These are phyloP conservation scores for Leucoraja ocellata DNA, from an alignment of 2,797 vertebrate species.

Conservation along the genomic window DNA sequence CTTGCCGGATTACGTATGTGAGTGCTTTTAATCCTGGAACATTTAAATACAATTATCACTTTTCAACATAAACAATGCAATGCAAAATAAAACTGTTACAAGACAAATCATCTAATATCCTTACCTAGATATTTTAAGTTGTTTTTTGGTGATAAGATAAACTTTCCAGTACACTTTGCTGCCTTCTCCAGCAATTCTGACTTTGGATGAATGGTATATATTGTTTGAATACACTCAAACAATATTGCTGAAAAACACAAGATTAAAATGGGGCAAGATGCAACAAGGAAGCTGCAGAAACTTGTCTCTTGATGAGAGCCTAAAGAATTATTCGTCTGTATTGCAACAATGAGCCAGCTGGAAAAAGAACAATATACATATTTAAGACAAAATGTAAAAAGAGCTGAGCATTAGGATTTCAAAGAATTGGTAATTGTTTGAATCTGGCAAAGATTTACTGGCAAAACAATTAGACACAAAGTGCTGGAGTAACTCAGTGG, in stretches of 20 bases:
- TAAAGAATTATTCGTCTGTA: not conserved
- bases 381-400: not conserved
- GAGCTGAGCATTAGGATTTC: not conserved
- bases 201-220: slow-evolving; percentile 89
- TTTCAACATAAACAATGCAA: not conserved
- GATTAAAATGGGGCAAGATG: not conserved
- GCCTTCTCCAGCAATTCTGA: slow-evolving; percentile 88
- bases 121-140: slow-evolving; percentile 97
- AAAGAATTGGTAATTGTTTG: not conserved
- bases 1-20: slow-evolving; percentile 89
- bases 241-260: slow-evolving; percentile 77
- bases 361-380: not conserved
- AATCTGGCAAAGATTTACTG: not conserved
- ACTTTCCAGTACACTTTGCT: slow-evolving; percentile 92
- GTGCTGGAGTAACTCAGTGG: too few relatives aligned
- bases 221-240: slow-evolving; percentile 89
- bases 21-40: slow-evolving; percentile 77
- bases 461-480: not conserved
- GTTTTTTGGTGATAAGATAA: slow-evolving; percentile 91
- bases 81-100: not conserved
- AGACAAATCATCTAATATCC: slow-evolving; percentile 41
- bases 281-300: not conserved
- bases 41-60: slow-evolving; percentile 29
- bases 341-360: not conserved
- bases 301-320: not conserved